Evolutionary conservation across 1,140 invertebrate species (phyloP), one percentile per base, ranked within the genome.

Genomic region (Drosophila arizonae): DNA sequence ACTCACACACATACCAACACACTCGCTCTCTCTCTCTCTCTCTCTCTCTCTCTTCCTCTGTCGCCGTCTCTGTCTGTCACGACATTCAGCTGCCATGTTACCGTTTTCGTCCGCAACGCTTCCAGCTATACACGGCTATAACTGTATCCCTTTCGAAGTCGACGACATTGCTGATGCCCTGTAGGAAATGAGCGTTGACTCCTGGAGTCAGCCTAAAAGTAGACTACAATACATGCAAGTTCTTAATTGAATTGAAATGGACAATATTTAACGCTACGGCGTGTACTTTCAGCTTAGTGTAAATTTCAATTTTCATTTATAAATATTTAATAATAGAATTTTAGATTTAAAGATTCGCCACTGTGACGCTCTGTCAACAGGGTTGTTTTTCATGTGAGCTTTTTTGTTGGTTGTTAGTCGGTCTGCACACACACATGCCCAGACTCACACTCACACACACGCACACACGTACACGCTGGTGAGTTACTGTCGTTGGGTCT

Each of bases 81-180:
- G 68, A 65, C 71, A 72, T 72, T 79, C 76, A 77, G 77, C 50
- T 70, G 73, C 77, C 81, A 79, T 85, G 77, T 79, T 84, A 51
- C 67, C 73, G 79, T 67, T 75, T 62, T 76, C 71, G 62, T 72
- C 50, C 48, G 69, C 60, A 64, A 55, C 58, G 68, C 81, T 57
- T 64, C 45, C 73, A 72, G 69, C 73, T 57, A 75, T 82, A 66
- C 64, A 85, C 77, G 74, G 80, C 70, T 78, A 86, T 79, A 86
- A 86, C 75, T 86, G 78, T 86, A 86, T 86, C 81, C 81, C 78
- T 86, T 81, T 76, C 71, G 74, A 64, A 77, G 77, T 64, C 63
- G 78, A 45, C 73, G 77, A 74, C 62, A 74, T 74, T 55, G 52
- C 48, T 39, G 65, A 63, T 78, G 81, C 82, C 75, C 82, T 36